These are phyloP conservation scores for Epirrita christyi DNA, from an alignment of 2,888 invertebrate species.

Conservation along the genomic window DNA sequence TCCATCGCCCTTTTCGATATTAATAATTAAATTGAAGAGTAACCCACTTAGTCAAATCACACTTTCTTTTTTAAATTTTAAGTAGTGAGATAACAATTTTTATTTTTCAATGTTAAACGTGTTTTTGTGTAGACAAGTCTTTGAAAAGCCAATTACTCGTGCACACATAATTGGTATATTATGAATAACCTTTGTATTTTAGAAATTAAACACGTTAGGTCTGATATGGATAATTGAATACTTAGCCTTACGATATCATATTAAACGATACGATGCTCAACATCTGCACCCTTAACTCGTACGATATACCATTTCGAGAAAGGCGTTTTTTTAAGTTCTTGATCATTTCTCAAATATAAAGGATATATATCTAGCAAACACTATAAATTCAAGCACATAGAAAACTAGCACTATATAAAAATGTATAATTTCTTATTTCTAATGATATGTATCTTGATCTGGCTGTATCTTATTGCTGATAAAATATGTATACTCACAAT, in stretches of 20 bases:
- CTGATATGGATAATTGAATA: no score
- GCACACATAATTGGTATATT: constrained; percentile 11
- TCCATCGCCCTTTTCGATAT: neutral
- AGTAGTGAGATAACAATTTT: neutral
- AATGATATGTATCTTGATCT: constrained; percentile 79
- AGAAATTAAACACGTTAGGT: neutral
- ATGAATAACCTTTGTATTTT: constrained; percentile 4
- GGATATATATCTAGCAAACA: constrained; percentile 1
- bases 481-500: constrained; percentile 44
- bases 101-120: neutral
- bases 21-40: neutral
- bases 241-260: neutral
- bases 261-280: no score
- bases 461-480: constrained; percentile 71
- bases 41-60: no score
- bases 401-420: constrained; percentile 58
- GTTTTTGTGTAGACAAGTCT: constrained; percentile 30
- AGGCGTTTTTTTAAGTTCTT: no score
- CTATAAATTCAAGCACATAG: constrained; percentile 32
- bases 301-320: no score
- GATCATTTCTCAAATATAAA: constrained; percentile 16
- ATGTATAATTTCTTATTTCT: constrained; percentile 62
- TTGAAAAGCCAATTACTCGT: constrained; percentile 29
- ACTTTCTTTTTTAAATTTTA: neutral
- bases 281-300: no score